Evolutionary conservation across 2,888 invertebrate species (phyloP).

Genomic region (Aphidius colemani): DNA sequence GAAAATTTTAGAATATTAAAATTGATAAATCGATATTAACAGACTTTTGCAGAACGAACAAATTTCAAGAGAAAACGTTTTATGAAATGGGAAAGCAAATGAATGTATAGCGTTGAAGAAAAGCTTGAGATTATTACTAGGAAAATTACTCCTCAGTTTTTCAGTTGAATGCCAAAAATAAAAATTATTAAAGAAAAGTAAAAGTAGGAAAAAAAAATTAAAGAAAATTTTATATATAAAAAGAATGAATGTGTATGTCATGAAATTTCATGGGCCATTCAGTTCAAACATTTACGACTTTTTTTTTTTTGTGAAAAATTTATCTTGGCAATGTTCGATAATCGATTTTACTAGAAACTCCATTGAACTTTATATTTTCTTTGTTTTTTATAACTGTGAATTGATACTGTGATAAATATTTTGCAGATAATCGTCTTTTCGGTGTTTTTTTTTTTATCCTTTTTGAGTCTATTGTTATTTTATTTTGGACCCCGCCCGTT

Average conservation of each 20-base stretch:
- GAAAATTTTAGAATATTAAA: background rate
- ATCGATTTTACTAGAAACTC: slow-evolving; percentile 12
- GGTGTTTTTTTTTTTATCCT: background rate
- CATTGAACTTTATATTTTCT: slow-evolving; percentile 12
- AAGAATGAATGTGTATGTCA: slow-evolving; percentile 1
- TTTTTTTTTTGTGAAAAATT: background rate
- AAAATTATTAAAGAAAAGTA: slow-evolving; percentile 6
- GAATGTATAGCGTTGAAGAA: too few relatives aligned
- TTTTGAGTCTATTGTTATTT: background rate
- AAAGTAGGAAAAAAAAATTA: slow-evolving; percentile 2
- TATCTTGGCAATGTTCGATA: slow-evolving; percentile 14
- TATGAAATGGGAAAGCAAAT: too few relatives aligned
- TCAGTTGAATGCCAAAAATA: background rate
- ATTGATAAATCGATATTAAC: background rate
- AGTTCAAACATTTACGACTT: background rate
- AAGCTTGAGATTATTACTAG: too few relatives aligned
- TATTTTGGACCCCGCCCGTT: background rate
- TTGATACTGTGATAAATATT: too few relatives aligned
- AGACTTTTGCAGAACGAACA: background rate
- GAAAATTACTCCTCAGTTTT: too few relatives aligned
- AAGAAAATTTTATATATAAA: slow-evolving; percentile 3
- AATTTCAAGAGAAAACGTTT: background rate
- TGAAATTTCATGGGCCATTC: slow-evolving; percentile 17
- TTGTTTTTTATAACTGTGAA: slow-evolving; percentile 11
- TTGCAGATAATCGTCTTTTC: background rate